Evolutionary conservation across 64 coral and sea anemone genomes (phyloP).

Genomic region (Orbicella faveolata): DNA sequence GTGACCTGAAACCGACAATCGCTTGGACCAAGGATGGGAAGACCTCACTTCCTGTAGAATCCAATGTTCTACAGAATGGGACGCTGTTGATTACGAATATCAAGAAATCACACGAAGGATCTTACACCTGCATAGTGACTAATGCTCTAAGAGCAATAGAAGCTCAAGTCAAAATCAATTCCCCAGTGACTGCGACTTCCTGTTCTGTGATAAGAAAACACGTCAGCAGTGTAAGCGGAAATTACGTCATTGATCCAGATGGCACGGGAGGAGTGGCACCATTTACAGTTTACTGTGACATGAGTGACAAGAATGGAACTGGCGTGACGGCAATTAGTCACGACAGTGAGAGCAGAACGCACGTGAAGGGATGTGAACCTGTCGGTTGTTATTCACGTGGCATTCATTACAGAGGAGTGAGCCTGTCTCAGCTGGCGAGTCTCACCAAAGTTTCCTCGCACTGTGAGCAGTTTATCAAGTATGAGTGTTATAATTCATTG

Average conservation of each 20-base stretch:
- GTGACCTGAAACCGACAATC: constrained; percentile 28
- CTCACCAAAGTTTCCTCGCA: too few species aligned
- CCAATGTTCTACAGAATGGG: neutral
- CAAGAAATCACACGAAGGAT: neutral
- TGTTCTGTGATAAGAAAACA: too few species aligned
- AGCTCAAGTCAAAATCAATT: too few species aligned
- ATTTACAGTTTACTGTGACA: too few species aligned
- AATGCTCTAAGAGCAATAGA: too few species aligned
- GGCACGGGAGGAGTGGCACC: too few species aligned
- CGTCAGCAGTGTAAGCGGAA: too few species aligned
- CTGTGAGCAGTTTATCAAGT: neutral
- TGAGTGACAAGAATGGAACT: too few species aligned
- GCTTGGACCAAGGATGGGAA: constrained; percentile 34
- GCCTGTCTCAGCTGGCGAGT: neutral
- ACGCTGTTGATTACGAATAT: neutral
- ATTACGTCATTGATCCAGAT: too few species aligned
- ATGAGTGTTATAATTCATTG: neutral
- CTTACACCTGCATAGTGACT: neutral
- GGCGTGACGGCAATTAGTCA: too few species aligned
- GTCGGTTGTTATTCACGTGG: neutral
- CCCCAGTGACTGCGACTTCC: too few species aligned
- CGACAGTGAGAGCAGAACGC: too few species aligned
- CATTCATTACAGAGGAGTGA: neutral
- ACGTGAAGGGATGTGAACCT: neutral
- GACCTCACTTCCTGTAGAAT: neutral